These are phyloP conservation scores for Caenorhabditis tropicalis DNA, from an alignment of 1,140 invertebrate species.

Conservation along the genomic window DNA sequence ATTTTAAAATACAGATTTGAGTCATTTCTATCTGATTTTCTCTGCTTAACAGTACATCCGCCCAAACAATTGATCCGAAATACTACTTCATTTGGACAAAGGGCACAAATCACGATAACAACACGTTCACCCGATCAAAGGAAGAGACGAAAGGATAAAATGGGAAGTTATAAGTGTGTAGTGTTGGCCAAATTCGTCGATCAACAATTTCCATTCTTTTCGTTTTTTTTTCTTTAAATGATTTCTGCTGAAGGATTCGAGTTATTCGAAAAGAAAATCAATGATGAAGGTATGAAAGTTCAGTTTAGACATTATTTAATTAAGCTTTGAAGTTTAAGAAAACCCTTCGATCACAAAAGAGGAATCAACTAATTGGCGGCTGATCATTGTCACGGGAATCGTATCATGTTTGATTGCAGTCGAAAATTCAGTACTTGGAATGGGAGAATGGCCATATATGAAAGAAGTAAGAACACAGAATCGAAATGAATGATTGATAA, in stretches of 20 bases:
- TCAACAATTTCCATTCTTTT: background rate
- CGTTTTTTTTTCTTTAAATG: background rate
- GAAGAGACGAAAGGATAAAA: background rate
- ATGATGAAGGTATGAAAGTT: background rate
- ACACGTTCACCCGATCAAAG: background rate
- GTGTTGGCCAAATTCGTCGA: background rate
- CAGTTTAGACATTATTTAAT: too few relatives aligned
- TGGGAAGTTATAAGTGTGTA: too few relatives aligned
- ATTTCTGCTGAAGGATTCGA: background rate
- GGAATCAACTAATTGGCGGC: conserved; percentile 35
- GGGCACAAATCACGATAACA: background rate
- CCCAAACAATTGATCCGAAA: too few relatives aligned
- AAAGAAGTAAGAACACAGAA: background rate
- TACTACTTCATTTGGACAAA: too few relatives aligned
- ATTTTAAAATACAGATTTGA: too few relatives aligned
- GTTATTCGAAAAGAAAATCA: background rate
- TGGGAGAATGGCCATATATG: conserved; percentile 50
- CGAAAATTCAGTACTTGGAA: conserved; percentile 46
- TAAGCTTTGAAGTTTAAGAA: too few relatives aligned
- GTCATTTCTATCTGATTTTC: too few relatives aligned
- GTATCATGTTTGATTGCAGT: conserved; percentile 20
- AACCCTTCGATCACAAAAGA: background rate
- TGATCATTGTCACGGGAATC: conserved; percentile 3
- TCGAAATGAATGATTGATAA: background rate
- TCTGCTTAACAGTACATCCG: too few relatives aligned